Evolutionary conservation across 2,888 invertebrate species (phyloP), one percentile per base, ranked within the genome.

Genomic region (Plutella xylostella): DNA sequence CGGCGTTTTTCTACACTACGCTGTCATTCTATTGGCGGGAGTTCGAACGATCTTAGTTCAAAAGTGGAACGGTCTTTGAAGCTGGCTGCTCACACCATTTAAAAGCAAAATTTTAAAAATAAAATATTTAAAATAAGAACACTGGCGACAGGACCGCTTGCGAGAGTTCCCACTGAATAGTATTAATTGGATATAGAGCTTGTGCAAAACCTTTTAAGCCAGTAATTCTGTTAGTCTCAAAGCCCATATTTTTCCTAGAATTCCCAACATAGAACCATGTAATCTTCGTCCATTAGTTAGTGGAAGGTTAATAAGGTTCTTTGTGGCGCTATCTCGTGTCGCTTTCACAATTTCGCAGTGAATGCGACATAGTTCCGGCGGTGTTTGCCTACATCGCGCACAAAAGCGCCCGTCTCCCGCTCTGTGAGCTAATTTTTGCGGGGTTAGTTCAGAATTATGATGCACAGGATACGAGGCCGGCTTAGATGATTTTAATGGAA

Each of bases 291-390:
- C 28, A 77, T 78, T 78, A 75, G 68, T 72, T 70, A 72, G 70
- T 68, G 71, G 68, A 61, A 65, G 75, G 77, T 74, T 79, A 79
- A 79, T 77, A 78, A 72, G 72, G 66, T 72, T 72, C 72, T 78
- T 79, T 80, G 77, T 79, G 60, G 64, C 58, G 48, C 54, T 53
- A 60, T 57, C 72, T 65, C 64, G 56, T n/a, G n/a, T n/a, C n/a
- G 49, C 60, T 70, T 72, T 76, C 65, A 79, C 74, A 76, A 76
- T 77, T 76, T 73, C 53, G 61, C 68, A 63, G 61, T 80, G 77
- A 82, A 80, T 79, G 70, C n/a, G n/a, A n/a, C n/a, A n/a, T n/a
- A n/a, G n/a, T n/a, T n/a, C n/a, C n/a, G n/a, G n/a, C n/a, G 15
- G 56, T 78, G 76, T 79, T 78, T 80, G 72, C 72, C 62, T 61